Conservation (phyloP, 2,888 invertebrate genomes). For the Alloscopus bannaensis region DNA sequence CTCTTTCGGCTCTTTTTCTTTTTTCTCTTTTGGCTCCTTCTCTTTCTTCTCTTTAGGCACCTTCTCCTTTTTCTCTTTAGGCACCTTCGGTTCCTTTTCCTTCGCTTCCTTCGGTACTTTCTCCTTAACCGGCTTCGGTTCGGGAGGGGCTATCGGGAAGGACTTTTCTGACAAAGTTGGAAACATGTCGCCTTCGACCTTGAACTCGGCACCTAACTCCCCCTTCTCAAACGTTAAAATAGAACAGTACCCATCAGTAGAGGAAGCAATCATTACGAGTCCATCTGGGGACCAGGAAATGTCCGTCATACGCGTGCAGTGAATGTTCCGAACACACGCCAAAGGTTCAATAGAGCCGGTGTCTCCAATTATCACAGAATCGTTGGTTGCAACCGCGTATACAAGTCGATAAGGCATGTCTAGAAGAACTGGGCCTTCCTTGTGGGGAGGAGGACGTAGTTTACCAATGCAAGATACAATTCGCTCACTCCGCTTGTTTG, state of each 20-base stretch:
- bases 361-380: slow-evolving; percentile 87
- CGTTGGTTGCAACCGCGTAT: slow-evolving; percentile 93
- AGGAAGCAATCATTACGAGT: slow-evolving; percentile 84
- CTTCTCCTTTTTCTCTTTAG: slow-evolving; percentile 40
- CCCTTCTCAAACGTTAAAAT: slow-evolving; percentile 84
- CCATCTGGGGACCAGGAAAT: slow-evolving; percentile 92
- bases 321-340: slow-evolving; percentile 88
- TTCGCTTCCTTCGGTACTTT: slow-evolving; percentile 42
- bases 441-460: slow-evolving; percentile 36
- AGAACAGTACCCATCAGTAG: slow-evolving; percentile 93
- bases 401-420: slow-evolving; percentile 87
- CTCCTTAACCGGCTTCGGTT: slow-evolving; percentile 52
- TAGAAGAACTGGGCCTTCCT: slow-evolving; percentile 66
- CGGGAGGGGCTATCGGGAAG: slow-evolving; percentile 56
- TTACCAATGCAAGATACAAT: slow-evolving; percentile 64
- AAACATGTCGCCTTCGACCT: slow-evolving; percentile 22
- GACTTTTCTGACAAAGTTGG: slow-evolving; percentile 35
- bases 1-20: background rate
- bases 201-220: slow-evolving; percentile 80
- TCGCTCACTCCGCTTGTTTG: slow-evolving; percentile 66
- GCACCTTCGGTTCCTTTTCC: slow-evolving; percentile 43
- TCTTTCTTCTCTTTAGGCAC: slow-evolving; percentile 30
- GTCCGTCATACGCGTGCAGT: slow-evolving; percentile 92
- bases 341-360: slow-evolving; percentile 89
- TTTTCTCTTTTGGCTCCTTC: background rate